Evolutionary conservation across 2,797 vertebrate genomes (phyloP).

Genomic region (Clarias fuscus): DNA sequence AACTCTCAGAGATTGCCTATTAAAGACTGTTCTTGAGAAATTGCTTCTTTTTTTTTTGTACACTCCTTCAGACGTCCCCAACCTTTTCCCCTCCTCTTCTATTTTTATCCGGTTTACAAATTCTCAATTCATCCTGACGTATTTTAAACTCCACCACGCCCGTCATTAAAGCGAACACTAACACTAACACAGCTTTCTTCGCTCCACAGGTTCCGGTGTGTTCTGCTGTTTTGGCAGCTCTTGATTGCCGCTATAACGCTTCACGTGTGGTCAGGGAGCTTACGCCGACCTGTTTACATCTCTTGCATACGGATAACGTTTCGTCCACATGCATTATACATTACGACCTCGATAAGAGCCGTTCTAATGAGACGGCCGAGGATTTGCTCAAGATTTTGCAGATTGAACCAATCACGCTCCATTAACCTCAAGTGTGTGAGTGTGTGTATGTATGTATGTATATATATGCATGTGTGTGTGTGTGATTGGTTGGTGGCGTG

Average conservation of each 20-base stretch:
- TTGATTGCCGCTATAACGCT: slow-evolving; percentile 28
- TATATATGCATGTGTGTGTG: slow-evolving; percentile 39
- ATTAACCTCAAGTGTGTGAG: slow-evolving; percentile 41
- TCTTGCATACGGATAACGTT: slow-evolving; percentile 37
- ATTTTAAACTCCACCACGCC: slow-evolving; percentile 1
- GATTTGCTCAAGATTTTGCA: slow-evolving; percentile 48
- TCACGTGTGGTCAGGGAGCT: slow-evolving; percentile 35
- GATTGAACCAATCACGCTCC: slow-evolving; percentile 44
- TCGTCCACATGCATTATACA: slow-evolving; percentile 14
- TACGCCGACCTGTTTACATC: slow-evolving; percentile 20
- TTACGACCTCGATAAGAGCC: slow-evolving; percentile 23
- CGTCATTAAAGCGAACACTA: slow-evolving; percentile 10
- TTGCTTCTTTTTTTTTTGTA: not conserved
- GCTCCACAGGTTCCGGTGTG: not conserved
- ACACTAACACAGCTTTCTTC: slow-evolving; percentile 8
- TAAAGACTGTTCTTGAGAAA: not conserved
- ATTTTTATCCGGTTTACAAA: slow-evolving; percentile 21
- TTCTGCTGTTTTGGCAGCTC: slow-evolving; percentile 32
- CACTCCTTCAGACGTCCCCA: not conserved
- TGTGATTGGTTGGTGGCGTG: slow-evolving; percentile 41
- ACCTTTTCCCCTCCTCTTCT: slow-evolving; percentile 6
- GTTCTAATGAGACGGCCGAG: slow-evolving; percentile 19
- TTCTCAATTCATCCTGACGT: not conserved
- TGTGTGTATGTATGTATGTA: slow-evolving; percentile 24
- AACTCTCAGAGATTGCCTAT: not conserved